phyloP scores from a whole-genome alignment of 2,113 vertebrate genomes.

The Leuciscus idus region DNA sequence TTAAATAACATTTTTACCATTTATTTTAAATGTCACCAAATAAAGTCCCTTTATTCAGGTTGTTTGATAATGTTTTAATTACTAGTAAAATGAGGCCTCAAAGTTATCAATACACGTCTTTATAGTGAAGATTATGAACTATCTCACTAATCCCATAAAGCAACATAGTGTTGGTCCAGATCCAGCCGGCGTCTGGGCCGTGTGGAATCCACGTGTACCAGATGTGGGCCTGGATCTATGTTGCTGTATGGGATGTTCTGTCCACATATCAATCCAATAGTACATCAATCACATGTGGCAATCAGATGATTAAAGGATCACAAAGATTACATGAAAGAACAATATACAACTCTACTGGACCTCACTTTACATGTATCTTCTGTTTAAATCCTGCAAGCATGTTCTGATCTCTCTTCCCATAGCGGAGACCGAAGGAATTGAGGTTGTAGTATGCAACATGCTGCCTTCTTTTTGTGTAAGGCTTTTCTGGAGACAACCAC shows the following conservation, averaged over 20 bases:
- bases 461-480: constrained; percentile 64
- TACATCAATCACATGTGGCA: not conserved
- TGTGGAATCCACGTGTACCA: too few relatives aligned
- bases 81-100: not conserved
- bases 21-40: not conserved
- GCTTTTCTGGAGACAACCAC: constrained; percentile 48
- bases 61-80: not conserved
- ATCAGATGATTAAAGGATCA: not conserved
- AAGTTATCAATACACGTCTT: not conserved
- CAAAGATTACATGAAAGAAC: not conserved
- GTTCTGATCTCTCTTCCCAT: constrained; percentile 68
- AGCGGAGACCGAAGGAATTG: constrained; percentile 80
- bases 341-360: not conserved
- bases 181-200: too few relatives aligned
- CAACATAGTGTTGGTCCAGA: too few relatives aligned
- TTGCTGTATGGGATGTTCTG: too few relatives aligned
- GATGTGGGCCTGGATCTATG: too few relatives aligned
- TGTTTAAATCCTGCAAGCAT: not conserved
- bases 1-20: not conserved
- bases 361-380: not conserved
- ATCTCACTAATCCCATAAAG: not conserved
- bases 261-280: not conserved
- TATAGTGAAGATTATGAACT: not conserved
- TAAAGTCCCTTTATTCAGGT: not conserved
- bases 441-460: constrained; percentile 75